Percentiles rank a stretch among this genome's conserved stretches.
phyloP scores from a whole-genome alignment of 2,797 vertebrate genomes.

The Enteromius mattozi region DNA sequence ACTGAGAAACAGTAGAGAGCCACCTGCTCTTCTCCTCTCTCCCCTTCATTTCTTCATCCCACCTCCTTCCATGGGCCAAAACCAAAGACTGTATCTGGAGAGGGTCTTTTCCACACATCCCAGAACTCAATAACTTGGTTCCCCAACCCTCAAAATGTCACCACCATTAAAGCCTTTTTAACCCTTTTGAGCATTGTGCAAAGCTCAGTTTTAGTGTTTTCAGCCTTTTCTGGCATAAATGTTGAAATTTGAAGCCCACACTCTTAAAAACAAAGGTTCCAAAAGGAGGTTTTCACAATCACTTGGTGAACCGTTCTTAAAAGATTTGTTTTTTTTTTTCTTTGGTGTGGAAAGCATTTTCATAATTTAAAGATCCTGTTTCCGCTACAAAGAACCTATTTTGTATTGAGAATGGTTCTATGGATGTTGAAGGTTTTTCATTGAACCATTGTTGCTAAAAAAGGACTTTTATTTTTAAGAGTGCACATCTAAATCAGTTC shows the following conservation, averaged over 20 bases:
- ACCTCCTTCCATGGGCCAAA: constrained; percentile 30
- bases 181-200: constrained; percentile 2
- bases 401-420: background rate
- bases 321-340: too few relatives aligned
- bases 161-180: constrained; percentile 52
- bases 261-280: background rate
- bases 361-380: too few relatives aligned
- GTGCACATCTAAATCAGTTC: background rate
- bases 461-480: background rate
- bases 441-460: background rate
- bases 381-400: background rate
- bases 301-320: background rate
- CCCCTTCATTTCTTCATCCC: constrained; percentile 39
- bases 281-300: background rate
- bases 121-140: background rate
- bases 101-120: constrained; percentile 35
- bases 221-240: background rate
- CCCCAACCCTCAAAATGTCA: constrained; percentile 27
- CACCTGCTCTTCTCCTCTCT: constrained; percentile 64
- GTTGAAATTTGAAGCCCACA: background rate
- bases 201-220: background rate
- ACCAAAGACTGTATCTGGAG: constrained; percentile 46
- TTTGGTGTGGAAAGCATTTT: too few relatives aligned
- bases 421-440: background rate
- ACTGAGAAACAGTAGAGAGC: constrained; percentile 75